These are phyloP conservation scores for Rhabdomys dilectus DNA, from an alignment of 2,113 vertebrate genomes.

Conservation along the genomic window DNA sequence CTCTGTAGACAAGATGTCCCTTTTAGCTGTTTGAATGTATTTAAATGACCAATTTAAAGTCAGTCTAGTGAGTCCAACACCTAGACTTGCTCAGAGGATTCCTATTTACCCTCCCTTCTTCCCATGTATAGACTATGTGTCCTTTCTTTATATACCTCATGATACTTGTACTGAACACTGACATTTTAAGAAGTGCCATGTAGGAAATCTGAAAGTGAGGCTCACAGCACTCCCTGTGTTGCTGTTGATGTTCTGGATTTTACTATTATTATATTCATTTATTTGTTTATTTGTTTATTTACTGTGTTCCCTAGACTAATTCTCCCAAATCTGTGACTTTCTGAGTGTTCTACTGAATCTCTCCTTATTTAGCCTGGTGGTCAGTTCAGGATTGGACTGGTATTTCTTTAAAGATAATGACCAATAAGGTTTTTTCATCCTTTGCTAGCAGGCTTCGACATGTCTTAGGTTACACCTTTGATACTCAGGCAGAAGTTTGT, in stretches of 20 bases:
- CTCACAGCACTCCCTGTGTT: background rate
- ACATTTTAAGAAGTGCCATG: background rate
- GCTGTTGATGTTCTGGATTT: background rate
- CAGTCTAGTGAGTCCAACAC: background rate
- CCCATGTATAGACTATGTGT: background rate
- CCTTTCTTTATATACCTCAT: background rate
- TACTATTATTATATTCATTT: background rate
- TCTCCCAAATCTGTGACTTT: background rate
- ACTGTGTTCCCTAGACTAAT: background rate
- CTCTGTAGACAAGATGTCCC: background rate
- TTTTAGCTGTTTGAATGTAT: background rate
- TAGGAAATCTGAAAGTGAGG: background rate
- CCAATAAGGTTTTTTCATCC: background rate
- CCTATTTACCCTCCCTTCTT: background rate
- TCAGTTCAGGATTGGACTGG: background rate
- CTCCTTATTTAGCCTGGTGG: background rate
- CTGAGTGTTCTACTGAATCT: background rate
- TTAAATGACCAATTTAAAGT: background rate
- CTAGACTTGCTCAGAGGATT: background rate
- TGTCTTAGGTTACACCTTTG: background rate
- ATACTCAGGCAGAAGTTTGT: background rate
- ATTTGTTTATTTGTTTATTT: background rate
- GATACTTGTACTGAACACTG: background rate
- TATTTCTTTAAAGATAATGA: background rate
- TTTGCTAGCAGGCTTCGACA: background rate